phyloP scores from a whole-genome alignment of 2,888 invertebrate genomes.

The Octonoba sinensis region DNA sequence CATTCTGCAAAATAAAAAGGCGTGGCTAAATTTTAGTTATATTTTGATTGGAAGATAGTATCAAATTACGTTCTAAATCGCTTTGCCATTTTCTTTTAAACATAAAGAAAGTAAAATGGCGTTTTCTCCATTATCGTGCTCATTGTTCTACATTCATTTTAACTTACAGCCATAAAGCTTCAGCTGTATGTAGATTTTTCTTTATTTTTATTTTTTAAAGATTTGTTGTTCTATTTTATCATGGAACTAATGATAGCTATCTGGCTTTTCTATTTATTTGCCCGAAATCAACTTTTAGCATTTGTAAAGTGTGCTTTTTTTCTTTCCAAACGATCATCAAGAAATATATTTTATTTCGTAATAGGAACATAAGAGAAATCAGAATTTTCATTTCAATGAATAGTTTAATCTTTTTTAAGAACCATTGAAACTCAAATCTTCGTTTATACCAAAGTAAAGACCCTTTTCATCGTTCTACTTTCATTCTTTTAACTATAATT shows the following conservation, averaged over 20 bases:
- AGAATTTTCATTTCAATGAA: constrained; percentile 6
- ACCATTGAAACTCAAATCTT: too few species aligned
- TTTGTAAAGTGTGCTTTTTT: constrained; percentile 4
- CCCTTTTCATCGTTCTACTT: too few species aligned
- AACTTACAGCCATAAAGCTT: not conserved
- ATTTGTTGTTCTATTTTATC: constrained; percentile 21
- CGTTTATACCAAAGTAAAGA: too few species aligned
- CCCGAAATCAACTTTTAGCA: constrained; percentile 7
- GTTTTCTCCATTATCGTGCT: constrained; percentile 33
- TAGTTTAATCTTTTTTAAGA: not conserved
- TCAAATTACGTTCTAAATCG: constrained; percentile 49
- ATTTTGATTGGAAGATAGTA: constrained; percentile 57
- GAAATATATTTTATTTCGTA: constrained; percentile 13
- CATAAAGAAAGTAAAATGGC: constrained; percentile 45
- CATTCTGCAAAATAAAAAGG: constrained; percentile 8
- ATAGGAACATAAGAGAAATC: constrained; percentile 12
- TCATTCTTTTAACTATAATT: too few species aligned
- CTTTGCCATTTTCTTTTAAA: constrained; percentile 11
- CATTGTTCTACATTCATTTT: constrained; percentile 42
- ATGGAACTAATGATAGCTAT: constrained; percentile 41
- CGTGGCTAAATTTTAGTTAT: constrained; percentile 13
- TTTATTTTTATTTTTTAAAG: constrained; percentile 9
- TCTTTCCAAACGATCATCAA: constrained; percentile 10
- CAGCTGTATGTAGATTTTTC: too few species aligned
- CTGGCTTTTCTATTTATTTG: constrained; percentile 25